Percentiles rank a stretch among this genome's conserved stretches.
Evolutionary conservation across 1,140 invertebrate species (phyloP).

Genomic region (Pseudoatta argentina): DNA sequence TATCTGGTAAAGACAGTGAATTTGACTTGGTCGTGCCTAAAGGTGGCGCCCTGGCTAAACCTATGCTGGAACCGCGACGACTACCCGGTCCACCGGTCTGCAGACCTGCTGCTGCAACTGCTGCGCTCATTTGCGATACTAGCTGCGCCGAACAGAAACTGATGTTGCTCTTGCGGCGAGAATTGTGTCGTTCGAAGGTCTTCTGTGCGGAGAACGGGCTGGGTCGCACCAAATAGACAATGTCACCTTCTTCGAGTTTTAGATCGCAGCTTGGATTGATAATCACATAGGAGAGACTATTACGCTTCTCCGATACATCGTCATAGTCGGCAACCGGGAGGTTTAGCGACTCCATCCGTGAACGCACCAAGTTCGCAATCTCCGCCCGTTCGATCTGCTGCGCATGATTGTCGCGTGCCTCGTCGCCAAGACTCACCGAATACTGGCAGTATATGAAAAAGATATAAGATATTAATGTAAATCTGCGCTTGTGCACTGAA

Average conservation of each 20-base stretch:
- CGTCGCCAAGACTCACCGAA: conserved; percentile 92
- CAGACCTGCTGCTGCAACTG: conserved; percentile 84
- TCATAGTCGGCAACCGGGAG: conserved; percentile 96
- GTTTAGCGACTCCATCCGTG: conserved; percentile 97
- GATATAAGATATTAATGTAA: neutral
- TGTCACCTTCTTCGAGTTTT: conserved; percentile 97
- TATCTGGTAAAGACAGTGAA: conserved; percentile 94
- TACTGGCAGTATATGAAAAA: conserved; percentile 87
- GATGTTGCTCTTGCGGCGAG: conserved; percentile 95
- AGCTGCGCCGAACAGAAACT: conserved; percentile 93
- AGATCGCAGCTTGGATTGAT: conserved; percentile 99
- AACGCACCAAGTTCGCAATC: conserved; percentile 97
- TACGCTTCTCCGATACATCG: conserved; percentile 96
- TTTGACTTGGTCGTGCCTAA: conserved; percentile 94
- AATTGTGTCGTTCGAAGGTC: conserved; percentile 96
- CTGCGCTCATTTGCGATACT: conserved; percentile 89
- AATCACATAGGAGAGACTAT: conserved; percentile 98
- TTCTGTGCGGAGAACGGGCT: conserved; percentile 97
- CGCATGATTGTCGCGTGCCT: conserved; percentile 94
- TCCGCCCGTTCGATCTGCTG: conserved; percentile 97
- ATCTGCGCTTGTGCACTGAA: neutral
- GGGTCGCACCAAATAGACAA: conserved; percentile 96
- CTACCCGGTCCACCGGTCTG: conserved; percentile 87
- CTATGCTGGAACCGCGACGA: conserved; percentile 88
- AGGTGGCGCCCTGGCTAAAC: conserved; percentile 90